Evolutionary conservation across 1,140 invertebrate species (phyloP), one percentile per base, ranked within the genome.

Genomic region (Aphelinus atriplicis): DNA sequence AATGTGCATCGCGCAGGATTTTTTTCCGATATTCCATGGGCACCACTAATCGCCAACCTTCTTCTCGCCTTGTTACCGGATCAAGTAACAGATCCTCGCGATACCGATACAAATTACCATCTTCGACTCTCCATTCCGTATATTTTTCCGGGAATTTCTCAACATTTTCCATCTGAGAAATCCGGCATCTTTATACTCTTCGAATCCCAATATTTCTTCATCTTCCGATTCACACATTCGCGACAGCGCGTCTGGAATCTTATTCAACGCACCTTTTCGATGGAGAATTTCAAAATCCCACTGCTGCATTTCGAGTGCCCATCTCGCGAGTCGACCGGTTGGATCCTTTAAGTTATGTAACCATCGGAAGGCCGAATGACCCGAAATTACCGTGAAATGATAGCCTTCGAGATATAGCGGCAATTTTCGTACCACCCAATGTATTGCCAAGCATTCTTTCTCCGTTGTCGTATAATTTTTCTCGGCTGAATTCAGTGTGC

Each of bases 281-380:
- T 87, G 82, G 0, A 76, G 48, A 3, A 89, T n/a, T 26, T 26
- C 26, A 26, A 26, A 26, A 26, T 26, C 26, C 26, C 26, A 26
- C 26, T 26, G 26, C 26, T 81, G 80, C 7, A 88, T 63, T 48
- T 79, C 74, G 42, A 87, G 48, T 1, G 85, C 80, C 89, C 89
- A 91, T 51, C 88, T 74, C 0, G 87, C 86, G 5, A 88, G 62
- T 4, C 83, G 68, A 6, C 85, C 85, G 26, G 26, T 26, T 26
- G 26, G 26, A 26, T 26, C 26, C 26, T 26, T 26, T 26, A 26
- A 26, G 0, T 78, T 79, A 58, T 85, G 80, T 0, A 91, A 77
- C 87, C 88, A 91, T 66, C 78, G 81, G 3, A 91, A 76, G 0
- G 88, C 80, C 75, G 87, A 85, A 69, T 91, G 89, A 77, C 91